phyloP scores from a whole-genome alignment of 2,113 vertebrate species.

The Plestiodon gilberti region DNA sequence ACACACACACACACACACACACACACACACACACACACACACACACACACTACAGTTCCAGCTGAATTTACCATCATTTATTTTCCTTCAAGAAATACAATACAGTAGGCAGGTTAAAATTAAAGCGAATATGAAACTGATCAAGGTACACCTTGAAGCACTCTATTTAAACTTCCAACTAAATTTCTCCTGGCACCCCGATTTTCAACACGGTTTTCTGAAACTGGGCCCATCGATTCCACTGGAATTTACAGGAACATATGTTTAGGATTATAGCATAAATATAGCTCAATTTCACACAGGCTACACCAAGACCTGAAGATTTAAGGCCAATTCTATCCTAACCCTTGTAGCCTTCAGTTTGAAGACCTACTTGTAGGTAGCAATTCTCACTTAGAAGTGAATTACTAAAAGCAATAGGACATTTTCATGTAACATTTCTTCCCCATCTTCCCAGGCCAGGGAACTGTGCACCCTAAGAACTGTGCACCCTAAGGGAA shows the following conservation, averaged over 20 bases:
- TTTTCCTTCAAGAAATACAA: neutral
- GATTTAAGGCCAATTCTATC: no score
- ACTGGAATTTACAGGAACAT: neutral
- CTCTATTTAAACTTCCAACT: neutral
- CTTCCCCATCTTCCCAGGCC: no score
- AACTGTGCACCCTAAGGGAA: no score
- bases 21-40: no score
- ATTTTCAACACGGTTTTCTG: neutral
- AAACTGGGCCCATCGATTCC: neutral
- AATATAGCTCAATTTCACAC: no score
- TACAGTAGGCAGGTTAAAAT: neutral
- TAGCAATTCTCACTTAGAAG: neutral
- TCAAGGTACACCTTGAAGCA: neutral
- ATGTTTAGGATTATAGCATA: no score
- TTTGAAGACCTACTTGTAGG: neutral
- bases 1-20: no score
- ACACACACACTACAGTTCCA: neutral
- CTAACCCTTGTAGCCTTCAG: no score
- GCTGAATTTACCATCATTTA: neutral
- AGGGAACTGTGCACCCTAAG: no score
- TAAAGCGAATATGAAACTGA: neutral
- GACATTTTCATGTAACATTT: no score
- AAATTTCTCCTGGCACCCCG: neutral
- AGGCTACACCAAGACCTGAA: no score
- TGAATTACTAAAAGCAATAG: neutral